A percentile compares a stretch with the other conserved stretches of the same genome.
phyloP scores from a whole-genome alignment of 1,140 invertebrate genomes.

The Penaeus japonicus region DNA sequence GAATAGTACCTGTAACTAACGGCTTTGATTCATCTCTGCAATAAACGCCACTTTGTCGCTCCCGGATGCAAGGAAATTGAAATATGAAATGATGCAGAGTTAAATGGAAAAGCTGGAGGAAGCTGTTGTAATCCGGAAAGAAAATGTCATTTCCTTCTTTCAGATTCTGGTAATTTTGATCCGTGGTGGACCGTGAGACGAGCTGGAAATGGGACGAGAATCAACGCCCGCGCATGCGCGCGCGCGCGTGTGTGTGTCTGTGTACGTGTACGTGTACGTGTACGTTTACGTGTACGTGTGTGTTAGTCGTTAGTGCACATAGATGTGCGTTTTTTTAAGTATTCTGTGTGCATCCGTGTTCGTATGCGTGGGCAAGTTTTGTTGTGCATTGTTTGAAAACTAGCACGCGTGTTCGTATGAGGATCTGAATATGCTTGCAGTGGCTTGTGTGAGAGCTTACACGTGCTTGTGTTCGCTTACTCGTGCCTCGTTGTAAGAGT shows the following conservation, averaged over 20 bases:
- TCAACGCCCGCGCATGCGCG: not conserved
- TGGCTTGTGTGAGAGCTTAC: not conserved
- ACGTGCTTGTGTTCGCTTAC: not conserved
- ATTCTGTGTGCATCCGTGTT: not conserved
- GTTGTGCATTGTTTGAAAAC: not conserved
- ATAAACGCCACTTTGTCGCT: too few species aligned
- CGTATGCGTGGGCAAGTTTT: not conserved
- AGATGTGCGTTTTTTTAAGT: too few species aligned
- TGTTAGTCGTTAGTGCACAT: not conserved
- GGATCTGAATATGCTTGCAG: not conserved
- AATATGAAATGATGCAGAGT: too few species aligned
- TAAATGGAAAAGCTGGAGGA: too few species aligned
- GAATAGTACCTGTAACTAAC: too few species aligned
- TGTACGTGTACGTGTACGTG: conserved; percentile 14
- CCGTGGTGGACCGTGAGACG: not conserved
- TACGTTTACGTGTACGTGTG: conserved; percentile 10
- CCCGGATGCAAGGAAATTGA: too few species aligned
- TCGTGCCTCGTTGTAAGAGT: not conserved
- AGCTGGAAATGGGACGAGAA: not conserved
- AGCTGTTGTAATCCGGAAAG: too few species aligned
- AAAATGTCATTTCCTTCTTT: too few species aligned
- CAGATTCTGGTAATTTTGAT: too few species aligned
- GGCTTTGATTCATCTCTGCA: too few species aligned
- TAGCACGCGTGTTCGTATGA: not conserved
- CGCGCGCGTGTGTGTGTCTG: not conserved